phyloP scores from a whole-genome alignment of 2,797 vertebrate genomes.

The Adrianichthys oophorus region DNA sequence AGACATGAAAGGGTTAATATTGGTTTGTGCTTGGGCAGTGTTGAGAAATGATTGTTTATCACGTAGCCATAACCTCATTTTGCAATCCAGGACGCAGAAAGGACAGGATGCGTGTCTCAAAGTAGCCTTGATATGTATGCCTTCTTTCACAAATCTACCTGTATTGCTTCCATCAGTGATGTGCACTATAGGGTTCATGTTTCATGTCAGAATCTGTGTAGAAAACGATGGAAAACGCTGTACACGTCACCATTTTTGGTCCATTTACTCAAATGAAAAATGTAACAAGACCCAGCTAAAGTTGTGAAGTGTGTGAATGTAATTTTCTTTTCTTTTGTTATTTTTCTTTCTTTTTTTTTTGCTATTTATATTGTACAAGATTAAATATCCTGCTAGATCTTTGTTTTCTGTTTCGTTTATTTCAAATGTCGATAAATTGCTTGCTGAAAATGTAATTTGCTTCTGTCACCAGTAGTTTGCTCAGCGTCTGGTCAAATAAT shows the following conservation, averaged over 20 bases:
- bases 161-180: conserved; percentile 64
- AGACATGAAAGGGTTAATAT: conserved; percentile 11
- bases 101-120: conserved; percentile 17
- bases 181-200: conserved; percentile 67
- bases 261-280: conserved; percentile 52
- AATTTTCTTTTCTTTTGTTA: conserved; percentile 39
- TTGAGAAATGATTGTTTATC: conserved; percentile 43
- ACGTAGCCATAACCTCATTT: conserved; percentile 36
- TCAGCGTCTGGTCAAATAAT: conserved; percentile 57
- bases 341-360: conserved; percentile 25
- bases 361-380: conserved; percentile 77
- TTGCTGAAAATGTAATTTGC: conserved; percentile 57
- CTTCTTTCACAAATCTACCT: conserved; percentile 62
- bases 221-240: conserved; percentile 59
- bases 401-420: conserved; percentile 41
- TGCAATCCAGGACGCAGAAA: conserved; percentile 16
- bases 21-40: conserved; percentile 38
- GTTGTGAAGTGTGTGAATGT: conserved; percentile 70
- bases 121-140: conserved; percentile 43
- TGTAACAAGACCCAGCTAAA: conserved; percentile 56
- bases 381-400: conserved; percentile 56
- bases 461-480: conserved; percentile 53
- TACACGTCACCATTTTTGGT: conserved; percentile 60
- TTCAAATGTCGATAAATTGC: conserved; percentile 58
- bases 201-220: conserved; percentile 64